These are phyloP conservation scores for Hybognathus amarus DNA, from an alignment of 2,797 vertebrate genomes.

Conservation along the genomic window DNA sequence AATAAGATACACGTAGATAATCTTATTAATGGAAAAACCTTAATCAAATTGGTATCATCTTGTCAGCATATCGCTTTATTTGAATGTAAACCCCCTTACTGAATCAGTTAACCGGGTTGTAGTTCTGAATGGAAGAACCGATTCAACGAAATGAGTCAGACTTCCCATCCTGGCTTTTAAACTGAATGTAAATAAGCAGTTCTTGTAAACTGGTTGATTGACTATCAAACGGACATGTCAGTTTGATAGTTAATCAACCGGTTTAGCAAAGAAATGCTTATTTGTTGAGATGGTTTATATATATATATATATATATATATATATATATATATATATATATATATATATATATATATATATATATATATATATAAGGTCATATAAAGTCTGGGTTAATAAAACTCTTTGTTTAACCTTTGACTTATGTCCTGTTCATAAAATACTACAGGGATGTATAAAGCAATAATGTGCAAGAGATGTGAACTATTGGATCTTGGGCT, in stretches of 20 bases:
- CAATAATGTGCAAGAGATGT: neutral
- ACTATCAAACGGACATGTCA: no score
- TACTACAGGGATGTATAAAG: neutral
- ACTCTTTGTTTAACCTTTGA: constrained; percentile 7
- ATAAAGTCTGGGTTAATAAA: neutral
- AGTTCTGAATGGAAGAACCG: neutral
- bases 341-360: no score
- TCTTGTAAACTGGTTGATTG: no score
- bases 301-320: no score
- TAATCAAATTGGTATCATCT: neutral
- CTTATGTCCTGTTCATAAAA: constrained; percentile 20
- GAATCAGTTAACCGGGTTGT: neutral
- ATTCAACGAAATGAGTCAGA: neutral
- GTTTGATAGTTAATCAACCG: neutral
- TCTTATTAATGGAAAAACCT: neutral
- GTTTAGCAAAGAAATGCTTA: neutral
- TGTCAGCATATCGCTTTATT: no score
- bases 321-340: no score
- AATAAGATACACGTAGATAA: neutral
- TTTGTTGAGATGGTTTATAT: neutral
- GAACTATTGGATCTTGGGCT: constrained; percentile 18
- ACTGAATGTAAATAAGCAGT: neutral
- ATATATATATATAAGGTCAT: no score
- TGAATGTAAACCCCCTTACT: fast-evolving
- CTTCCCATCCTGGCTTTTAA: neutral